Percentiles rank a stretch among this genome's conserved stretches.
These are phyloP conservation scores for Daubentonia madagascariensis DNA, from an alignment of 2,113 vertebrate genomes.

Conservation along the genomic window DNA sequence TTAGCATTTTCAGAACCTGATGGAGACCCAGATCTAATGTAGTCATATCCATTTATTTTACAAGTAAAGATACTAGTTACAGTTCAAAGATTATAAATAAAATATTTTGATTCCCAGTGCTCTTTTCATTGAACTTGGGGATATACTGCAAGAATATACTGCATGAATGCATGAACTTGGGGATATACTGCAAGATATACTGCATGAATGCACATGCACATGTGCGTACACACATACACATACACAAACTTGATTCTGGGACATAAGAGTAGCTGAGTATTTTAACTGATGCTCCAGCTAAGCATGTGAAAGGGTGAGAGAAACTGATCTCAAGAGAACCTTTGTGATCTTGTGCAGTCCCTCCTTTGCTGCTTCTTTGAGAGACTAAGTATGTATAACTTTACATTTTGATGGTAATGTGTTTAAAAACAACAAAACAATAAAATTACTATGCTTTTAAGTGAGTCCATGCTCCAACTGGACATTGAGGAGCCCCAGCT, in stretches of 20 bases:
- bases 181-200: too few relatives aligned
- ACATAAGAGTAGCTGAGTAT: background rate
- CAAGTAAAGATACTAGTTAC: background rate
- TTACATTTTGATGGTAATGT: background rate
- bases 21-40: background rate
- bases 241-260: background rate
- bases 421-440: background rate
- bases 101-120: background rate
- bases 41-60: background rate
- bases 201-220: background rate
- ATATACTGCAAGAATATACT: background rate
- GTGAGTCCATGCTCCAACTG: background rate
- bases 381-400: background rate
- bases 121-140: background rate
- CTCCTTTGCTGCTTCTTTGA: background rate
- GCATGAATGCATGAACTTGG: background rate
- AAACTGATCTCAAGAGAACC: background rate
- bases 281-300: background rate
- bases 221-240: background rate
- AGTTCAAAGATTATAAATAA: background rate
- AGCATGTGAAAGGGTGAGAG: background rate
- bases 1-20: constrained; percentile 1
- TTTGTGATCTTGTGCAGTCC: background rate
- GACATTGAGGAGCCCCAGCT: background rate
- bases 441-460: background rate